Evolutionary conservation across 2,113 vertebrate genomes (phyloP).

Genomic region (Mionectes macconnelli): DNA sequence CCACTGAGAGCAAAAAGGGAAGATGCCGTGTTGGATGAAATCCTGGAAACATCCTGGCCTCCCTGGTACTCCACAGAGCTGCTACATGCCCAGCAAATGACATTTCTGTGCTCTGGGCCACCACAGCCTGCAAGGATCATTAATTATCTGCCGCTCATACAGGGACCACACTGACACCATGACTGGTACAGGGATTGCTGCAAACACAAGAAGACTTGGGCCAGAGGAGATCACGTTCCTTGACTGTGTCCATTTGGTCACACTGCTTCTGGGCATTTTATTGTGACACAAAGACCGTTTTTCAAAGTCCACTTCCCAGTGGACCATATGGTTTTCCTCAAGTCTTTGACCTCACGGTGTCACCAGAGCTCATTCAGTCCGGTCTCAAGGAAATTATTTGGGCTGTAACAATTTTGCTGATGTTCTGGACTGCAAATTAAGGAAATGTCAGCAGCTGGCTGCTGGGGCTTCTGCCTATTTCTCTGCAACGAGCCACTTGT

Average conservation of each 20-base stretch:
- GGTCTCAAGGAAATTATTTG: not conserved
- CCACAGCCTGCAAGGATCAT: not conserved
- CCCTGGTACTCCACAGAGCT: not conserved
- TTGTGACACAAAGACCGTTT: not conserved
- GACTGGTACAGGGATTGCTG: not conserved
- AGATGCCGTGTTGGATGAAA: not conserved
- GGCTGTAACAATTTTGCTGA: not conserved
- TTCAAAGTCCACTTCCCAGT: not conserved
- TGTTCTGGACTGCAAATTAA: constrained; percentile 19
- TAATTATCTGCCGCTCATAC: not conserved
- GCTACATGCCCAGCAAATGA: not conserved
- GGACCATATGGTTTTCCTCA: not conserved
- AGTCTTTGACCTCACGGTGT: not conserved
- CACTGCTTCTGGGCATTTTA: not conserved
- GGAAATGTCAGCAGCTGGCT: not conserved
- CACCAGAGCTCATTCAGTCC: not conserved
- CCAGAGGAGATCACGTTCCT: not conserved
- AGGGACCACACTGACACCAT: not conserved
- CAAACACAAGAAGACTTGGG: not conserved
- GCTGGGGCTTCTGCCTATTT: not conserved
- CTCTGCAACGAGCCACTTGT: not conserved
- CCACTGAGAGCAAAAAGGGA: not conserved
- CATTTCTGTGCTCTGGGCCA: not conserved
- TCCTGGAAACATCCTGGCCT: not conserved
- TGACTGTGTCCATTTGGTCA: accelerated